Conservation (phyloP, 2,113 vertebrate genomes). For the Nematolebias whitei region DNA sequence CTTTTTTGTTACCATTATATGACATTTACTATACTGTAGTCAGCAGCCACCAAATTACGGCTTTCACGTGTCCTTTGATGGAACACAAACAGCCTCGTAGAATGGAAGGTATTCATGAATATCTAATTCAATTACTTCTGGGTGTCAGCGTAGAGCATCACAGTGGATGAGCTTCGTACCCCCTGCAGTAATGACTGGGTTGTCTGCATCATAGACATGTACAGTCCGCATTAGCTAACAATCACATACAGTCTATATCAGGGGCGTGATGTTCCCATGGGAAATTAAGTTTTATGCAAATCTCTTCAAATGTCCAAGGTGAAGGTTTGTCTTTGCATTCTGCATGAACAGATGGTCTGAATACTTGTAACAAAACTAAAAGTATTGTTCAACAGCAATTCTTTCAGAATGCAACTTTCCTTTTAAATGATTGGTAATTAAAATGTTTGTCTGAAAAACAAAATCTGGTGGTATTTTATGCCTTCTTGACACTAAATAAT, state of each 20-base stretch:
- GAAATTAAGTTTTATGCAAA: too few relatives aligned
- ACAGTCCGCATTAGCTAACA: constrained; percentile 4
- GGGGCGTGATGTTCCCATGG: too few relatives aligned
- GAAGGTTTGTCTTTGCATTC: too few relatives aligned
- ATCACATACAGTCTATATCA: background rate
- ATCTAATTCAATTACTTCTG: constrained; percentile 41
- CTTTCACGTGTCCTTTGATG: background rate
- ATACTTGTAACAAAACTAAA: too few relatives aligned
- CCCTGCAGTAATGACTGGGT: background rate
- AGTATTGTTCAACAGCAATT: too few relatives aligned
- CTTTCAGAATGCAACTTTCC: background rate
- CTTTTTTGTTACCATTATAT: background rate
- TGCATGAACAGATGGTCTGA: too few relatives aligned
- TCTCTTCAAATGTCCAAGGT: too few relatives aligned
- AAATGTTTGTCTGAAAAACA: background rate
- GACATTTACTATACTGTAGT: background rate
- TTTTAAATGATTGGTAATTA: background rate
- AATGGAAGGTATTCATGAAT: constrained; percentile 30
- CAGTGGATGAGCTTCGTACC: background rate
- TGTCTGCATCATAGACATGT: constrained; percentile 1
- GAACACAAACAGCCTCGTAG: constrained; percentile 1
- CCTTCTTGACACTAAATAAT: too few relatives aligned
- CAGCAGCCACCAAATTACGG: background rate
- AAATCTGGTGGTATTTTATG: background rate
- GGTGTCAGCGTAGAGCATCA: constrained; percentile 24